Base-by-base conservation (phyloP, 2,888 invertebrate species). In the Flexamia atlantica region DNA sequence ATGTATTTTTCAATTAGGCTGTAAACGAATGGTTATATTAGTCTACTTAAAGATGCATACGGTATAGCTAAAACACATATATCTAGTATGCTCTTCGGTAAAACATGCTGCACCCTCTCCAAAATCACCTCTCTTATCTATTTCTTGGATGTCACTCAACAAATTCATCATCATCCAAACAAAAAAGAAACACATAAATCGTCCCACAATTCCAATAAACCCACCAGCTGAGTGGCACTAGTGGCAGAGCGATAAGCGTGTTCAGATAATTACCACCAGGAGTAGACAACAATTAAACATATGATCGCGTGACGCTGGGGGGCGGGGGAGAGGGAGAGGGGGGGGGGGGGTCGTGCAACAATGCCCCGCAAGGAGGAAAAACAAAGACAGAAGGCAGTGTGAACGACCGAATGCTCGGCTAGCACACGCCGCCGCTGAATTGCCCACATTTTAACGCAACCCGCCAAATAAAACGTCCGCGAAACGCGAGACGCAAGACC, bases 251-350 rank as follows among this genome's bases (percentile, higher is more conserved):
- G 9, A 9, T 36, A 36, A 36, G 36, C 36, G 60, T 60, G 30
- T 68, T 10, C 32, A 32, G 32, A 12, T 68, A 30, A 68, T 68
- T 68, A n/a, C 68, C 32, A 32, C 23, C 23, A 23, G 68, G 30
- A 32, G 68, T 30, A 68, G 68, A 32, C 68, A 68, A 68, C 68
- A 68, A 68, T 68, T 68, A 68, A 68, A 68, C 68, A 68, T 68
- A 68, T 68, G 68, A 68, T 68, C 68, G 68, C 68, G 68, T 68
- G 68, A 68, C 25, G 10, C 4, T 3, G 1, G 1, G 60, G 28
- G 4, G 60, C 1, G 3, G 60, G 28, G 60, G 20, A 25, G 25
- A 25, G 60, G 60, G 60, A 25, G 25, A 25, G 60, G 60, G 20
- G 60, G 25, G 60, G 60, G 60, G 60, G 60, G 25, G 60, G 60